Base-by-base conservation (phyloP, 2,888 invertebrate genomes). In the Drosophila limbata region DNA sequence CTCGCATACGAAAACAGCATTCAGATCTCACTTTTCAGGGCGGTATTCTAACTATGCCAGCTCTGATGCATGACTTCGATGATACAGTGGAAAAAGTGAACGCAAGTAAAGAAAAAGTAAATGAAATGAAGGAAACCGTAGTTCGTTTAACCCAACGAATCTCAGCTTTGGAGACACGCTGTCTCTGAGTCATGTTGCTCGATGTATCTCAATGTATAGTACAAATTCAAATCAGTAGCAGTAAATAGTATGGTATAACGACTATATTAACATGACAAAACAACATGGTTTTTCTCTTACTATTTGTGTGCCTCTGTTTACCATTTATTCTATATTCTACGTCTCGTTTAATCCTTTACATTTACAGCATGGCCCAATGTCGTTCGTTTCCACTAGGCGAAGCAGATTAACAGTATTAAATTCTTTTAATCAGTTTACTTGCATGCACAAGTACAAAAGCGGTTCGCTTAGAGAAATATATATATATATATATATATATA, bases 381-480 rank as follows among this genome's bases (percentile, higher is more conserved):
- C 69, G 53, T 59, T 53, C 52, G 64, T 80, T 89, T 86, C 81
- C 83, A 82, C 89, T 89, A 82, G 76, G 69, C 87, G 80, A 83
- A 90, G 90, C 90, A 79, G 79, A 90, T 90, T 90, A 90, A 90
- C 84, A 79, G 79, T 80, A 83, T 90, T 90, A 89, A 84, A 85
- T 89, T 83, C 80, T 84, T 79, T 74, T 90, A 89, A 84, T 83
- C 88, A 88, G 88, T 84, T 84, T 85, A 88, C 86, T 77, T 84
- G 82, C 82, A 72, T 84, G 85, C 77, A 73, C 84, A 84, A 75
- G 66, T 57, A 82, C 84, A 84, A 86, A 86, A 74, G 77, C 65
- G 63, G 15, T 50, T 39, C 62, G 67, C 69, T 73, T 62, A 63
- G 68, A 60, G 50, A 35, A 40, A 15, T 31, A 31, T 15, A 66